Percentiles rank a stretch among this genome's conserved stretches.
Evolutionary conservation across 2,797 vertebrate species (phyloP).

Genomic region (Danio tinwini): DNA sequence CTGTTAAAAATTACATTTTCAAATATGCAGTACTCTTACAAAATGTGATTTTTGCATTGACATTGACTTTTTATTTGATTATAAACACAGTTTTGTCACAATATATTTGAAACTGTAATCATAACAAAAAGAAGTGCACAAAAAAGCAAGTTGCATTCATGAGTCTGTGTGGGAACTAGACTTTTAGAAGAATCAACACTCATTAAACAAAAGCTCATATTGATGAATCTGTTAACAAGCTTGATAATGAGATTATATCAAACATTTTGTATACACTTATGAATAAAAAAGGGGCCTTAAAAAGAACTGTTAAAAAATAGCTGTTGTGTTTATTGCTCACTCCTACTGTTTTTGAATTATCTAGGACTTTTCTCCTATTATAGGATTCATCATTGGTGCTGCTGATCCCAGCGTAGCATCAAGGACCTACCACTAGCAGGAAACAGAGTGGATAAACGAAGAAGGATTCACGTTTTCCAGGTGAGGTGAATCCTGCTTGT

Average conservation of each 20-base stretch:
- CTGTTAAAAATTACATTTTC: not conserved
- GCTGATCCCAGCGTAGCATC: not conserved
- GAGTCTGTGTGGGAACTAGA: not conserved
- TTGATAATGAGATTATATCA: conserved; percentile 25
- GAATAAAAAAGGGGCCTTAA: not conserved
- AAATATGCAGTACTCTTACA: not conserved
- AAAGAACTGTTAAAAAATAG: conserved; percentile 18
- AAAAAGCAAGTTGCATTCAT: not conserved
- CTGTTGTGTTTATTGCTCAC: not conserved
- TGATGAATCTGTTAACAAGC: conserved; percentile 5
- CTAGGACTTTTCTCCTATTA: conserved; percentile 9
- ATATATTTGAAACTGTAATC: too few species aligned
- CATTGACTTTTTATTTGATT: not conserved
- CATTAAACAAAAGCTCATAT: conserved; percentile 10
- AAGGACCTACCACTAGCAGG: conserved; percentile 41
- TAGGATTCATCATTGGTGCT: conserved; percentile 10
- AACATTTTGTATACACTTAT: conserved; percentile 60
- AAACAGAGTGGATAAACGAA: conserved; percentile 39
- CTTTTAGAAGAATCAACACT: conserved; percentile 3
- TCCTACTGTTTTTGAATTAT: conserved; percentile 9
- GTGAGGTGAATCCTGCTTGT: conserved; percentile 68
- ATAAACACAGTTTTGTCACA: not conserved
- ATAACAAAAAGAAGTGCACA: too few species aligned
- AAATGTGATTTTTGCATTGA: not conserved
- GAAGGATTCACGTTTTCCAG: conserved; percentile 55